A percentile compares a stretch with the other conserved stretches of the same genome.
phyloP scores from a whole-genome alignment of 37 sponge, comb jelly and placozoan genomes.

The Crambe crambe region DNA sequence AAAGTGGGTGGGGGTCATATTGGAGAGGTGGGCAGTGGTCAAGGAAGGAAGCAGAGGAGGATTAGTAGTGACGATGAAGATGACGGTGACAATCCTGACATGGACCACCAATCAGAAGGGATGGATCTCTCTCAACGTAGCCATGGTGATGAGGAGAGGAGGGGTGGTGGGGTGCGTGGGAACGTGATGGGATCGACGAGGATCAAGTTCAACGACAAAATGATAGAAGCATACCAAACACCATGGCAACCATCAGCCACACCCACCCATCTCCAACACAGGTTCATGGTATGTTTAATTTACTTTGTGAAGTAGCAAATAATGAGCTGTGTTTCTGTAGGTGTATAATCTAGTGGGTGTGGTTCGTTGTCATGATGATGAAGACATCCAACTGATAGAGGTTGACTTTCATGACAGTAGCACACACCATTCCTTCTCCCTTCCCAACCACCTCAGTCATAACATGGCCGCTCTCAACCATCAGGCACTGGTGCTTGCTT shows the following conservation, averaged over 20 bases:
- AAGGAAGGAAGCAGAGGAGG: constrained; percentile 4
- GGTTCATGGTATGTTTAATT: constrained; percentile 37
- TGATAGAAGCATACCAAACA: constrained; percentile 33
- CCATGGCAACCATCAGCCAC: constrained; percentile 57
- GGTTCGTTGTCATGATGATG: constrained; percentile 68
- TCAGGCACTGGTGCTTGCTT: constrained; percentile 61
- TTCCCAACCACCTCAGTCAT: constrained; percentile 57
- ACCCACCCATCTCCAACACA: constrained; percentile 43
- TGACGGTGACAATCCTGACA: constrained; percentile 5
- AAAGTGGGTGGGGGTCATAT: neutral
- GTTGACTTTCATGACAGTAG: constrained; percentile 77
- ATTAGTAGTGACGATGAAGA: constrained; percentile 9
- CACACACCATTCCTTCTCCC: constrained; percentile 67
- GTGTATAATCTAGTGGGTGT: constrained; percentile 80
- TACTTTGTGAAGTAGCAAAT: neutral
- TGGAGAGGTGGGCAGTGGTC: neutral
- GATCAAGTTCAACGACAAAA: constrained; percentile 38
- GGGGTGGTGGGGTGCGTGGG: too few relatives aligned
- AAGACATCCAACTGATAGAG: constrained; percentile 52
- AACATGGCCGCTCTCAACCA: constrained; percentile 69
- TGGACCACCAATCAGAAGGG: constrained; percentile 4
- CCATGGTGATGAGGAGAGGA: too few relatives aligned
- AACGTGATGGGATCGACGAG: too few relatives aligned
- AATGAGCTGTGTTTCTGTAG: constrained; percentile 15
- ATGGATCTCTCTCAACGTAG: neutral